These are phyloP conservation scores for Gambusia affinis DNA, from an alignment of 2,113 vertebrate genomes.

Conservation along the genomic window DNA sequence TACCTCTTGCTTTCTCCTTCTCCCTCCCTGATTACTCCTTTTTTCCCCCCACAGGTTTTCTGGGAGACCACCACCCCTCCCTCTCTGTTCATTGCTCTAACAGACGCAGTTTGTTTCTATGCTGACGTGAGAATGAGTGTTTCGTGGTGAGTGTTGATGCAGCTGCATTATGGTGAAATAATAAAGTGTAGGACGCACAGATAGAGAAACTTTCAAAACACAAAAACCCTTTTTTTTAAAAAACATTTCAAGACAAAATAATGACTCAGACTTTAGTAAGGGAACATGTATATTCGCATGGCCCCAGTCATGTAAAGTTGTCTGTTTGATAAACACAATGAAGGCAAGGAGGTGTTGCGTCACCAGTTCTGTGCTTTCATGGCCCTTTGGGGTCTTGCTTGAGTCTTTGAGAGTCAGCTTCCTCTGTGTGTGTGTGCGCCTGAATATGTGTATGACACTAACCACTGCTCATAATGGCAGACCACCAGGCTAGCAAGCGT, in stretches of 20 bases:
- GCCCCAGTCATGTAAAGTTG: conserved; percentile 67
- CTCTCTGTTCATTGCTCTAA: conserved; percentile 50
- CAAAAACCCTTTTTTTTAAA: not conserved
- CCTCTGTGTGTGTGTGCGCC: conserved; percentile 17
- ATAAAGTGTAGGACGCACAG: conserved; percentile 52
- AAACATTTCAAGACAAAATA: conserved; percentile 27
- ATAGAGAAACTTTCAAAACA: conserved; percentile 19
- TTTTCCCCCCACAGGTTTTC: conserved; percentile 48
- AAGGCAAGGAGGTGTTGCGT: conserved; percentile 60
- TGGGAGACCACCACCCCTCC: conserved; percentile 42
- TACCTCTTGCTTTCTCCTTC: conserved; percentile 11
- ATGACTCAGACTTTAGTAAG: conserved; percentile 55
- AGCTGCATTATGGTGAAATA: conserved; percentile 65
- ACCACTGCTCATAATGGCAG: conserved; percentile 78
- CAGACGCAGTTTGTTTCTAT: conserved; percentile 58
- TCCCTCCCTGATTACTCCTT: conserved; percentile 12
- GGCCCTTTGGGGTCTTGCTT: conserved; percentile 54
- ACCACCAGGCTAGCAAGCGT: conserved; percentile 82
- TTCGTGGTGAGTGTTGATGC: conserved; percentile 63
- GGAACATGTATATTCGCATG: conserved; percentile 59
- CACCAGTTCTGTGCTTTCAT: conserved; percentile 61
- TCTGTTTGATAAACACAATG: conserved; percentile 66
- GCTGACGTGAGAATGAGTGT: conserved; percentile 52
- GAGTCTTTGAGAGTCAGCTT: conserved; percentile 47
- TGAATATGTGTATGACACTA: conserved; percentile 61